Evolutionary conservation across 2,888 invertebrate genomes (phyloP).

Genomic region (Calliopum simillimum): DNA sequence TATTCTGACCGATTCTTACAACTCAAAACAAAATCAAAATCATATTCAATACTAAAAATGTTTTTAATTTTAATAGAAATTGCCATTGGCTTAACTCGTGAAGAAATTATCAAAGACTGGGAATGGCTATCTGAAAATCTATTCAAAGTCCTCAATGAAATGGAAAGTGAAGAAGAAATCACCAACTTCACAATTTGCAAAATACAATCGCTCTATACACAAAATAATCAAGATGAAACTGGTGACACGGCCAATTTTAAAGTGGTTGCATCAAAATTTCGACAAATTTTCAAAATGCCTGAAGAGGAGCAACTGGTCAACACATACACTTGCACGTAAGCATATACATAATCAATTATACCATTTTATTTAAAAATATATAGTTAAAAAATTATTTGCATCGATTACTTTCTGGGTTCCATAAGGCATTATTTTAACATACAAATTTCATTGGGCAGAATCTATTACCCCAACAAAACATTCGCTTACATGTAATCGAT

Average conservation of each 20-base stretch:
- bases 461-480: too few species aligned
- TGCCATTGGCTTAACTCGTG: slow-evolving; percentile 86
- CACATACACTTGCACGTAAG: slow-evolving; percentile 92
- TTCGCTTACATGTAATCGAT: too few species aligned
- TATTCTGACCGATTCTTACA: too few species aligned
- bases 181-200: slow-evolving; percentile 96
- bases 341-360: not conserved
- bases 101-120: slow-evolving; percentile 93
- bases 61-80: slow-evolving; percentile 76
- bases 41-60: not conserved
- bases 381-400: too few species aligned
- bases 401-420: too few species aligned
- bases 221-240: slow-evolving; percentile 68
- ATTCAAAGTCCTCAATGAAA: slow-evolving; percentile 85
- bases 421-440: too few species aligned
- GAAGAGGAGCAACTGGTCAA: slow-evolving; percentile 96
- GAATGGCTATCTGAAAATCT: slow-evolving; percentile 92
- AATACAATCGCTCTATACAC: slow-evolving; percentile 93
- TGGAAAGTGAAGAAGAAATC: slow-evolving; percentile 93
- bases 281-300: slow-evolving; percentile 89
- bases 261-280: slow-evolving; percentile 92
- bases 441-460: too few species aligned
- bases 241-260: slow-evolving; percentile 66
- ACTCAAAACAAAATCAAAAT: not conserved
- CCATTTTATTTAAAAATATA: not conserved